These are phyloP conservation scores for Ophthalmolycus amberensis DNA, from an alignment of 2,113 vertebrate species.

Conservation along the genomic window DNA sequence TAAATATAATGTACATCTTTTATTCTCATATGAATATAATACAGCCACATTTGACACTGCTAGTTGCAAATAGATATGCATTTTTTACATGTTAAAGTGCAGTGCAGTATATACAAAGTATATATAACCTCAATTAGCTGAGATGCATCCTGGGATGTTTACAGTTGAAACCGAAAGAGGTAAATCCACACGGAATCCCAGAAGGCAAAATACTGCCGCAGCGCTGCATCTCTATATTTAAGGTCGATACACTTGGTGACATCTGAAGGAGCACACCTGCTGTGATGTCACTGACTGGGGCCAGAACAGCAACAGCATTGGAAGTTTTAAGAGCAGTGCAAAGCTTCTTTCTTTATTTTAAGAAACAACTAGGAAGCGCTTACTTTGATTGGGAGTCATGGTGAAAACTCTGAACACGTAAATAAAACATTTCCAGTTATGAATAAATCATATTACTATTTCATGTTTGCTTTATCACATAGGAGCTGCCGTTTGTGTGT, in stretches of 20 bases:
- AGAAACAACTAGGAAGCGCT: neutral
- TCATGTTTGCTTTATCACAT: neutral
- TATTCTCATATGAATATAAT: slow-evolving; percentile 45
- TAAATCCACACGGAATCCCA: neutral
- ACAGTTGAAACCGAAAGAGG: neutral
- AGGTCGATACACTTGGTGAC: neutral
- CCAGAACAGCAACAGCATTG: neutral
- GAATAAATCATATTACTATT: neutral
- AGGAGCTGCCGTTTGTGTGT: neutral
- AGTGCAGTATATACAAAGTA: slow-evolving; percentile 31
- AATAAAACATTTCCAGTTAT: neutral
- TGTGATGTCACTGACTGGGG: neutral
- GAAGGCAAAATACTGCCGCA: neutral
- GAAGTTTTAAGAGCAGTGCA: neutral
- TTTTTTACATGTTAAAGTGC: slow-evolving; percentile 49
- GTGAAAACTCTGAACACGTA: neutral
- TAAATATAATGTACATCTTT: slow-evolving; percentile 18
- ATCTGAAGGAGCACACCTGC: neutral
- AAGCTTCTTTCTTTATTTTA: neutral
- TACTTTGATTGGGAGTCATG: neutral
- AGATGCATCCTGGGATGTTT: neutral
- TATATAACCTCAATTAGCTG: neutral
- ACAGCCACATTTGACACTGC: slow-evolving; percentile 12
- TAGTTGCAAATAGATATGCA: slow-evolving; percentile 32
- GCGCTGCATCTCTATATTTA: neutral